phyloP scores from a whole-genome alignment of 1,140 invertebrate species.

The Cydia fagiglandana region DNA sequence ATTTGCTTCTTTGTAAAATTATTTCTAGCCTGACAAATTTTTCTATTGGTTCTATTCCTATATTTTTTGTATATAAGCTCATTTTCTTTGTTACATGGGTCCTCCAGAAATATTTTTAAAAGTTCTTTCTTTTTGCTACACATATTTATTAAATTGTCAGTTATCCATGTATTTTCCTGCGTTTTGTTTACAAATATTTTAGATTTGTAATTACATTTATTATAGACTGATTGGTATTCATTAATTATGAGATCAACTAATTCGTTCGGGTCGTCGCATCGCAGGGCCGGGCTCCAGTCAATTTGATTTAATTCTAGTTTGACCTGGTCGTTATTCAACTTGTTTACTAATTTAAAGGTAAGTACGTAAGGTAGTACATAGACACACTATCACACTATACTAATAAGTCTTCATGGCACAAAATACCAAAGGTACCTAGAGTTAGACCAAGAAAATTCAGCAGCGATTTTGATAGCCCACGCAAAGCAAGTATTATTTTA shows the following conservation, averaged over 20 bases:
- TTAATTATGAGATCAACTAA: conserved; percentile 9
- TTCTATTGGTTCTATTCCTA: conserved; percentile 31
- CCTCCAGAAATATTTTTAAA: not conserved
- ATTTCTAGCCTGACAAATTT: conserved; percentile 16
- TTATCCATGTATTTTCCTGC: not conserved
- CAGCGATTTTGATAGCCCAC: no score
- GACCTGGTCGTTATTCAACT: not conserved
- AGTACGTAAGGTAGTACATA: no score
- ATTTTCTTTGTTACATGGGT: conserved; percentile 28
- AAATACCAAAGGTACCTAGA: no score
- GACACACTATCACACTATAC: no score
- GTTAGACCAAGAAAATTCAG: no score
- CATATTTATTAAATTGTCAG: conserved; percentile 7
- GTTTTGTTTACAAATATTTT: not conserved
- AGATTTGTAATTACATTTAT: not conserved
- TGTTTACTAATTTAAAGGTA: not conserved
- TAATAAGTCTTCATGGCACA: no score
- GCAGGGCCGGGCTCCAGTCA: conserved; percentile 19
- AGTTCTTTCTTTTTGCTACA: conserved; percentile 25
- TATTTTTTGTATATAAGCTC: conserved; percentile 31
- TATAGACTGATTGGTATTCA: conserved; percentile 3
- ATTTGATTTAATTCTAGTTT: conserved; percentile 1
- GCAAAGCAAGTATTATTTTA: no score
- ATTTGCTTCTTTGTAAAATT: conserved; percentile 29
- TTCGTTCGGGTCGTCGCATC: conserved; percentile 4